These are phyloP conservation scores for Phyllotreta cruciferae DNA, from an alignment of 2,888 invertebrate species.

Conservation along the genomic window DNA sequence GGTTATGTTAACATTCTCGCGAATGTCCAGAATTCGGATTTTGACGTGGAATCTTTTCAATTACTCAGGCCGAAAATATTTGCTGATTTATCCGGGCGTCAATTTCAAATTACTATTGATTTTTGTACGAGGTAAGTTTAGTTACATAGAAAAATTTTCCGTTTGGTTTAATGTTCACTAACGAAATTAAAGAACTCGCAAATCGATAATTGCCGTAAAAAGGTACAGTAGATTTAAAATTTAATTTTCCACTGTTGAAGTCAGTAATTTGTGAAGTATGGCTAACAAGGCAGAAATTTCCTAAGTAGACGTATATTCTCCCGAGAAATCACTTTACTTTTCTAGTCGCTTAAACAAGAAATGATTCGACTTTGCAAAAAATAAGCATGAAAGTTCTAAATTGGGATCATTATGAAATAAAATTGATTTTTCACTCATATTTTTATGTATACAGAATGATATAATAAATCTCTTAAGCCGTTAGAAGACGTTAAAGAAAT, in stretches of 20 bases:
- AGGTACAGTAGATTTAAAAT: constrained; percentile 9
- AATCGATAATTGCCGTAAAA: constrained; percentile 6
- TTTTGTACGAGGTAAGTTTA: too few relatives aligned
- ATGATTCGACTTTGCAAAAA: constrained; percentile 8
- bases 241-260: constrained; percentile 7
- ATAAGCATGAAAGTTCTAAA: constrained; percentile 13
- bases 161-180: constrained; percentile 12
- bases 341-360: constrained; percentile 15
- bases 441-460: too few relatives aligned
- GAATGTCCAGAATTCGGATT: constrained; percentile 26
- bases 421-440: neutral
- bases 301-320: constrained; percentile 6
- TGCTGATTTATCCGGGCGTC: too few relatives aligned
- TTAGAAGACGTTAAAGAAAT: too few relatives aligned
- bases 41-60: constrained; percentile 13
- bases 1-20: constrained; percentile 33
- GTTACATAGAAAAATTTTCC: too few relatives aligned
- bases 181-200: neutral
- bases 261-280: constrained; percentile 10
- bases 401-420: neutral
- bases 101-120: too few relatives aligned
- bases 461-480: too few relatives aligned
- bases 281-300: constrained; percentile 14
- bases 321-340: constrained; percentile 18
- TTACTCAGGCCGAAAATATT: constrained; percentile 8